Evolutionary conservation across 1,140 invertebrate species (phyloP).

Genomic region (Drosophila bifasciata): DNA sequence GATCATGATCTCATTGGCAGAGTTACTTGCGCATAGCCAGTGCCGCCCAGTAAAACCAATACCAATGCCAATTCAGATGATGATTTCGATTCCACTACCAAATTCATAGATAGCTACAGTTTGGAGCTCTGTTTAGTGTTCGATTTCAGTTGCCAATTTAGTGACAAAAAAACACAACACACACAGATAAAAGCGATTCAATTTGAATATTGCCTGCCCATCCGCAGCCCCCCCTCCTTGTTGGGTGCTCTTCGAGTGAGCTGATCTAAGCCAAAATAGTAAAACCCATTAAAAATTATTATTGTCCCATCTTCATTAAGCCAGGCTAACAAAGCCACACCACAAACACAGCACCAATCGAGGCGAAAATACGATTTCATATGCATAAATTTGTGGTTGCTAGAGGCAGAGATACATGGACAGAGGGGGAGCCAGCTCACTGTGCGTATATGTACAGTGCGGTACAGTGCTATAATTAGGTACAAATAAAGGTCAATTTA

Average conservation of each 20-base stretch:
- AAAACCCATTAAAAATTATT: slow-evolving; percentile 76
- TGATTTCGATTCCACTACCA: slow-evolving; percentile 21
- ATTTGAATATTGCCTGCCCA: slow-evolving; percentile 69
- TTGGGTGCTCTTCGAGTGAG: slow-evolving; percentile 16
- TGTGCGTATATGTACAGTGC: slow-evolving; percentile 19
- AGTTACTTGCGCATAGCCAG: slow-evolving; percentile 62
- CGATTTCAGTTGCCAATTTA: slow-evolving; percentile 75
- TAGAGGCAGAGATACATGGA: slow-evolving; percentile 28
- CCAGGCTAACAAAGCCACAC: slow-evolving; percentile 41
- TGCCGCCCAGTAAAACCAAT: slow-evolving; percentile 25
- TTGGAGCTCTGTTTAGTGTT: slow-evolving; percentile 49
- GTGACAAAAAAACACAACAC: too few species aligned
- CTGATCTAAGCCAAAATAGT: slow-evolving; percentile 65
- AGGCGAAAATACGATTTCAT: slow-evolving; percentile 63
- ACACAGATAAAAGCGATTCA: slow-evolving; percentile 71
- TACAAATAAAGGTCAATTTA: too few species aligned
- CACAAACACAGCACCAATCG: slow-evolving; percentile 21
- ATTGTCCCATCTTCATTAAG: slow-evolving; percentile 73
- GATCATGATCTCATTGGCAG: slow-evolving; percentile 72
- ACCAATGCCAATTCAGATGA: slow-evolving; percentile 14
- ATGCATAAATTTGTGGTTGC: slow-evolving; percentile 60
- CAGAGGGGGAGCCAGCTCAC: slow-evolving; percentile 2
- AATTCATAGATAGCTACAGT: slow-evolving; percentile 46
- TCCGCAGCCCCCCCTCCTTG: slow-evolving; percentile 32
- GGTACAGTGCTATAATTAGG: neutral